phyloP scores from a whole-genome alignment of 2,888 invertebrate genomes.

The Diaprepes abbreviatus region DNA sequence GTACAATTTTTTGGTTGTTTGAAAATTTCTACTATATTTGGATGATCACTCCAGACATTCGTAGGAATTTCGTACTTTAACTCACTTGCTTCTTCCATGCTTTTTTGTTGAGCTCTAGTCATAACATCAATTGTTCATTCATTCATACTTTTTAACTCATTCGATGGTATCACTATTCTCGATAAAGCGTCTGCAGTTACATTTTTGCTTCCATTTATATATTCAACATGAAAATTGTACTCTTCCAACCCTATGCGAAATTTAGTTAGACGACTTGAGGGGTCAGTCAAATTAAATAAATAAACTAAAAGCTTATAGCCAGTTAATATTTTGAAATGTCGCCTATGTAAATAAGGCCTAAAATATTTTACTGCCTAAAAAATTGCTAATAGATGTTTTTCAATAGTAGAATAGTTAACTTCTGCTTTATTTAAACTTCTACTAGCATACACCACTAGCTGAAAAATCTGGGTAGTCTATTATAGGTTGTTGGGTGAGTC shows the following conservation, averaged over 20 bases:
- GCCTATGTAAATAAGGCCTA: too few species aligned
- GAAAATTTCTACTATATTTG: constrained; percentile 40
- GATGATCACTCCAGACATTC: constrained; percentile 36
- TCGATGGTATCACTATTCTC: constrained; percentile 28
- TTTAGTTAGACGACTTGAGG: too few species aligned
- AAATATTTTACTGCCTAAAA: too few species aligned
- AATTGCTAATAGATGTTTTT: too few species aligned
- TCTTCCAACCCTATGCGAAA: too few species aligned
- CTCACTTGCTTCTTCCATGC: constrained; percentile 3
- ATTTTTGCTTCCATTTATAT: constrained; percentile 52
- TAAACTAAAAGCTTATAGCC: constrained; percentile 52
- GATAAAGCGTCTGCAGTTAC: constrained; percentile 42
- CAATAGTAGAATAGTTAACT: too few species aligned
- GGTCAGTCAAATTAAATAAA: constrained; percentile 50
- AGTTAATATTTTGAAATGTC: too few species aligned
- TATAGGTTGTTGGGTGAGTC: not conserved
- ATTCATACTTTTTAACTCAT: constrained; percentile 34
- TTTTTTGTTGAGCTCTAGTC: constrained; percentile 28
- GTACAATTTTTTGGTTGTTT: too few species aligned
- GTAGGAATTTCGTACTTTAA: not conserved
- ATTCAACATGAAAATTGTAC: too few species aligned
- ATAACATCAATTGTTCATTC: constrained; percentile 17
- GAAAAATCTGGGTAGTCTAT: constrained; percentile 28
- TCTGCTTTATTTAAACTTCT: too few species aligned
- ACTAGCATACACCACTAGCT: constrained; percentile 18